Evolutionary conservation across 2,113 vertebrate genomes (phyloP), one percentile per base, ranked within the genome.

Genomic region (Actenoides hombroni): DNA sequence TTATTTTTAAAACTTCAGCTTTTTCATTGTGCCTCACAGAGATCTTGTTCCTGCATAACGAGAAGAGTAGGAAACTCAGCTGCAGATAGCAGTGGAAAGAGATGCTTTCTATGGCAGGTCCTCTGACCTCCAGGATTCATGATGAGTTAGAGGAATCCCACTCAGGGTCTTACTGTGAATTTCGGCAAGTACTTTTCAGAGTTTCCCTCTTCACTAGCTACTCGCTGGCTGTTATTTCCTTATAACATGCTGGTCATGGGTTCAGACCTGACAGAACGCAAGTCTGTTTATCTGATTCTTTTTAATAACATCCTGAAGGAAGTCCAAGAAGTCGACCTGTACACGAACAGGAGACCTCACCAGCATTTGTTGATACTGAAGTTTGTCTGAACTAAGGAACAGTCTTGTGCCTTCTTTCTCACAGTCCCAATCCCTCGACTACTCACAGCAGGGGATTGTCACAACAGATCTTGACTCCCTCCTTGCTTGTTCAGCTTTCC

Each of bases 191-290:
- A 5, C 5, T 86, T 88, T 70, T 23, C 57, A 77, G 31, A 44
- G 10, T 14, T 69, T 65, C 73, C 42, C 16, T 64, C 14, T 29
- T 83, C 33, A 17, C 10, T 65, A 25, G 13, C 16, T 64, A 19
- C 51, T 63, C 31, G 11, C 53, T 28, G 25, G 2, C 6, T 54
- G 17, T 64, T 82, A 25, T 26, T 69, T 65, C 44, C 61, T 65
- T 88, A 33, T 69, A 31, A 61, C 0, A 0, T 0, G 0, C 21
- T 61, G 15, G 42, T 59, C 26, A 33, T 23, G 11, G 37, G 7
- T 59, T 93, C 31, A 33, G 42, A 12, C 23, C n/a, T 14, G 26
- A 16, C 6, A 53, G 39, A 82, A 67, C 6, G 33, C 24, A 86
- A 60, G 19, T 57, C 35, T 76, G 8, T 64, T 76, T 73, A 35